These are phyloP conservation scores for Naja naja DNA, from an alignment of 2,113 vertebrate genomes.

Conservation along the genomic window DNA sequence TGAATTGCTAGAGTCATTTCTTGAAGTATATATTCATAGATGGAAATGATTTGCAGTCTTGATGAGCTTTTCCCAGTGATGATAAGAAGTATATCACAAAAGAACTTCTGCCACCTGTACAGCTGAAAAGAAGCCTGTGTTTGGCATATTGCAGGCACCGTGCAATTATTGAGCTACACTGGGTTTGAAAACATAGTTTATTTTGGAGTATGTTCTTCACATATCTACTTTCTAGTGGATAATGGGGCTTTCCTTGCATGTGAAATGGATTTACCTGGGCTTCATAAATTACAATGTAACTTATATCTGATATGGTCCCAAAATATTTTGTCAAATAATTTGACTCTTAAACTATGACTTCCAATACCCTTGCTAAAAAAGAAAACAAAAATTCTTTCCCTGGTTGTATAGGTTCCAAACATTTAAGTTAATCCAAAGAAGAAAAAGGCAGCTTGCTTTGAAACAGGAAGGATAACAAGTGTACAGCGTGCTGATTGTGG, in stretches of 20 bases:
- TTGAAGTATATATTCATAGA: not conserved
- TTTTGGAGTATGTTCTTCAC: not conserved
- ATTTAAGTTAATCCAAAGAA: conserved; percentile 60
- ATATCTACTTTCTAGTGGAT: not conserved
- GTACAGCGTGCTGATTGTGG: conserved; percentile 47
- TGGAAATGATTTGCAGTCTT: not conserved
- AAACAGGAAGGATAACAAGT: conserved; percentile 34
- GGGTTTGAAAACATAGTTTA: not conserved
- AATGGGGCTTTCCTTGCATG: not conserved
- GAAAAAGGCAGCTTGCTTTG: conserved; percentile 51
- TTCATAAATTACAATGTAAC: not conserved
- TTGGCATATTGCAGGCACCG: not conserved
- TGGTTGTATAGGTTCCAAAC: conserved; percentile 30
- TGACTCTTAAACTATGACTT: not conserved
- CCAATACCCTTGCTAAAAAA: not conserved
- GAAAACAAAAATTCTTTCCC: not conserved
- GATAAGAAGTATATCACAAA: conserved; percentile 3
- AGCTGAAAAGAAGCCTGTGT: not conserved
- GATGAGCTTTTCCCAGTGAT: accelerated
- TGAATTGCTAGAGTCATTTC: not conserved
- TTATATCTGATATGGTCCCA: accelerated
- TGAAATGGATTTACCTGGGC: not conserved
- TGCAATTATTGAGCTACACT: not conserved
- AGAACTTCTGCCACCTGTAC: accelerated
- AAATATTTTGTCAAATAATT: not conserved